Percentiles rank a stretch among this genome's conserved stretches.
Conservation (phyloP, 1,140 invertebrate genomes). For the Heliconius hermathena region DNA sequence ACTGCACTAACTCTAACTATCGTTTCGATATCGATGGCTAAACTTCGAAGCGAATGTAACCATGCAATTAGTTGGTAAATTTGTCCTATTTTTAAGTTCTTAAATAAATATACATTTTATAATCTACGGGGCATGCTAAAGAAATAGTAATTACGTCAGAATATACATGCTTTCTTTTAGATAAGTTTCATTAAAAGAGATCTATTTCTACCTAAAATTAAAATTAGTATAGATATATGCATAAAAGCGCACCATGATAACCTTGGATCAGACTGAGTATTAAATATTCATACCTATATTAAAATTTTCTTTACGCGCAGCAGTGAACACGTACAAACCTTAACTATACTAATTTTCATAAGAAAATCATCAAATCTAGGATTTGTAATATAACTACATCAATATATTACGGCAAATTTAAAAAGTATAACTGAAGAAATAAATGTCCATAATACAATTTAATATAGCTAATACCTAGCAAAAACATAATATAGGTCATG, state of each 20-base stretch:
- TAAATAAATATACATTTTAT: slow-evolving; percentile 16
- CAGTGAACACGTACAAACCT: slow-evolving; percentile 31
- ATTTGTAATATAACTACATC: background rate
- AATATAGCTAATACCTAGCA: too few relatives aligned
- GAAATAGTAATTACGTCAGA: slow-evolving; percentile 48
- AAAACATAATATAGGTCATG: too few relatives aligned
- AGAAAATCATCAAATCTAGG: slow-evolving; percentile 5
- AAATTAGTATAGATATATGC: slow-evolving; percentile 55
- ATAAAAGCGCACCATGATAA: slow-evolving; percentile 59
- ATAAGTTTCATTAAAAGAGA: slow-evolving; percentile 48
- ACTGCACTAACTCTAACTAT: slow-evolving; percentile 39
- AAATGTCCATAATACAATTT: too few relatives aligned
- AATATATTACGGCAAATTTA: background rate
- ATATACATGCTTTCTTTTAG: slow-evolving; percentile 64
- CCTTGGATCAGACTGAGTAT: slow-evolving; percentile 65
- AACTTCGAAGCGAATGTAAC: slow-evolving; percentile 30
- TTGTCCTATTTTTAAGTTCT: slow-evolving; percentile 13
- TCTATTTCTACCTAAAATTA: slow-evolving; percentile 60
- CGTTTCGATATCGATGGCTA: slow-evolving; percentile 21
- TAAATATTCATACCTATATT: slow-evolving; percentile 28
- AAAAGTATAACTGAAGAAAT: background rate
- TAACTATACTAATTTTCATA: slow-evolving; percentile 4
- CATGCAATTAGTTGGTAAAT: slow-evolving; percentile 35
- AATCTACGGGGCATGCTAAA: slow-evolving; percentile 59
- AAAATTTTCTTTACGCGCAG: background rate